Conservation (phyloP, 2,888 invertebrate species). For the Lamellibrachia columna region DNA sequence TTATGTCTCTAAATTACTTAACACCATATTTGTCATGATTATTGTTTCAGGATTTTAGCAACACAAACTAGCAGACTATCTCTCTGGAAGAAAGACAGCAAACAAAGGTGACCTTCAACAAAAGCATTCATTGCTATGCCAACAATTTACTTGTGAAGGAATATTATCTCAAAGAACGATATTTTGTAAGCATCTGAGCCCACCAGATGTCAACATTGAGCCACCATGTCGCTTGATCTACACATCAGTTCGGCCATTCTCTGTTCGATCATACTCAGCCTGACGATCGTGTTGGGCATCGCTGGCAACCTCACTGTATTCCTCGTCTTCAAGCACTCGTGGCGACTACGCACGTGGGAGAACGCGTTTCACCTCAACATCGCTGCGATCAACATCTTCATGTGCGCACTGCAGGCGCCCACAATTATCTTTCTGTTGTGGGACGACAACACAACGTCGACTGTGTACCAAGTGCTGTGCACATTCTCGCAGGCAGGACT, state of each 20-base stretch:
- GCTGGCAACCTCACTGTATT: neutral
- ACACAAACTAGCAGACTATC: neutral
- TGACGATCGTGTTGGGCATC: neutral
- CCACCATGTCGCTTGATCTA: neutral
- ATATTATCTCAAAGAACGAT: neutral
- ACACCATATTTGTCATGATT: neutral
- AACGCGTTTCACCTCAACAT: neutral
- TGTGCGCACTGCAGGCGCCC: neutral
- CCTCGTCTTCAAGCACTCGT: neutral
- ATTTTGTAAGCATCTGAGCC: neutral
- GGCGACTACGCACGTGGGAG: neutral
- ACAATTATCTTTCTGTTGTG: neutral
- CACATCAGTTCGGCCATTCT: neutral
- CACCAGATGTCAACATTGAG: neutral
- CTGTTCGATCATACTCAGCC: neutral
- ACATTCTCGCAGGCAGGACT: neutral
- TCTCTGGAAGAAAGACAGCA: neutral
- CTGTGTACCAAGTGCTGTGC: neutral
- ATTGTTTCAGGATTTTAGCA: neutral
- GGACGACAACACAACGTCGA: neutral
- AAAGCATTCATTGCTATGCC: neutral
- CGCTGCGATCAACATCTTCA: constrained; percentile 9
- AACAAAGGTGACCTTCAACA: neutral
- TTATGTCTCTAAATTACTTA: neutral
- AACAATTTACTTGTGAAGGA: neutral